Conservation (phyloP, 1,140 invertebrate species). For the Acromyrmex charruanus region DNA sequence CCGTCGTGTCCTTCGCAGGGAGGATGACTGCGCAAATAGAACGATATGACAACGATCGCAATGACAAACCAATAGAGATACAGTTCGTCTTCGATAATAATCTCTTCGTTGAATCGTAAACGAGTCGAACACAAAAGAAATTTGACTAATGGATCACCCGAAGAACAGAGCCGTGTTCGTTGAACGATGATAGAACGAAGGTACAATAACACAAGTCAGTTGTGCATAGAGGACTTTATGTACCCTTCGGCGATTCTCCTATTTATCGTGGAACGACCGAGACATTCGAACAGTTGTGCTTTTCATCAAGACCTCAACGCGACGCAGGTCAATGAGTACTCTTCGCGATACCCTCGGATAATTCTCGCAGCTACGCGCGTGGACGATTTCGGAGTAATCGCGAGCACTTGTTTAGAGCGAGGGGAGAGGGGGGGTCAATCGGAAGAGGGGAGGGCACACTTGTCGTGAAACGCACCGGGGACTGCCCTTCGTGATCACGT, state of each 20-base stretch:
- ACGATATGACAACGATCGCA: not conserved
- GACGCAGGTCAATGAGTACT: conserved; percentile 16
- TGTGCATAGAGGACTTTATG: not conserved
- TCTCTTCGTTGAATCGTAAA: not conserved
- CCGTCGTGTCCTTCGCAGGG: conserved; percentile 11
- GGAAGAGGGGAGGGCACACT: conserved; percentile 27
- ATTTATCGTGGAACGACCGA: conserved; percentile 22
- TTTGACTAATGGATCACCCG: not conserved
- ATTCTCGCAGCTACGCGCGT: conserved; percentile 22
- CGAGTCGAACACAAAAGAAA: conserved; percentile 11
- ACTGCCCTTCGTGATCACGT: conserved; percentile 42
- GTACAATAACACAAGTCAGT: not conserved
- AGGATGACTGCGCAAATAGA: conserved; percentile 20
- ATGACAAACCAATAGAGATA: conserved; percentile 6
- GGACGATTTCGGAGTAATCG: conserved; percentile 11
- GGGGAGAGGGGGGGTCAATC: not conserved
- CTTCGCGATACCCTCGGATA: not conserved
- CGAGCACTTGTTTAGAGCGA: not conserved
- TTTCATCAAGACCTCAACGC: not conserved
- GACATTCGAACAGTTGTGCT: conserved; percentile 4
- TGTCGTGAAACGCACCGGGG: conserved; percentile 16
- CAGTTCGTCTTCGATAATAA: conserved; percentile 29
- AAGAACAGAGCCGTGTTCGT: not conserved
- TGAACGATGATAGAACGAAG: not conserved
- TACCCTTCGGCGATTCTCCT: not conserved